These are phyloP conservation scores for Nanger granti DNA, from an alignment of 2,113 vertebrate genomes.

Conservation along the genomic window DNA sequence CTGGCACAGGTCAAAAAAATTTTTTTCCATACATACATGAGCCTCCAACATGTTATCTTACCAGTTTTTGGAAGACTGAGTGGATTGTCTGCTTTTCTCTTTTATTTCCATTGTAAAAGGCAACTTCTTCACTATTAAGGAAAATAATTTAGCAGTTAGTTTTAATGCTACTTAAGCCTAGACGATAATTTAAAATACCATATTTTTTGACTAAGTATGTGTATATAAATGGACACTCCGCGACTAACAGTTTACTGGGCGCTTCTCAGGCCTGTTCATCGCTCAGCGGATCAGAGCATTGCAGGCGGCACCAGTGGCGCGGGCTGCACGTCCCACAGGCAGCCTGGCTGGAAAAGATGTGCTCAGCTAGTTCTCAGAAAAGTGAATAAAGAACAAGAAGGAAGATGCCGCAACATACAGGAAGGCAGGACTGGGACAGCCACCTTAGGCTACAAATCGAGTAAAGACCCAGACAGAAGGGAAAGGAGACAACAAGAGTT, in stretches of 20 bases:
- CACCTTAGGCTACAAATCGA: not conserved
- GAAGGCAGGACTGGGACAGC: not conserved
- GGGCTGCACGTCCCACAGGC: fast-evolving
- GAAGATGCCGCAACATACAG: not conserved
- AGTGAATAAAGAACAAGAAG: not conserved
- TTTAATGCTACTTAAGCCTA: not conserved
- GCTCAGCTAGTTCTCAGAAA: not conserved
- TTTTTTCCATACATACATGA: not conserved
- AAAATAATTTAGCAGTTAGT: conserved; percentile 41
- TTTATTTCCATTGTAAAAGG: conserved; percentile 96
- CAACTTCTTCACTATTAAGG: conserved; percentile 93
- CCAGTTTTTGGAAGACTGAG: conserved; percentile 91
- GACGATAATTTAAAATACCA: not conserved
- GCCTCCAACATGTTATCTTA: conserved; percentile 69
- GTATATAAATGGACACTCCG: not conserved
- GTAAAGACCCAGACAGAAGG: not conserved
- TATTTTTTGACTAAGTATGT: not conserved
- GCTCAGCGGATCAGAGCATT: not conserved
- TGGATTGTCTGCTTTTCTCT: conserved; percentile 96
- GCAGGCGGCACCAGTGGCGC: not conserved
- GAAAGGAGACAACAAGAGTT: not conserved
- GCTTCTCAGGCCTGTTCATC: not conserved
- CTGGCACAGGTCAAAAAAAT: not conserved
- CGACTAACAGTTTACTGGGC: not conserved
- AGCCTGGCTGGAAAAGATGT: not conserved